Evolutionary conservation across 2,113 vertebrate species (phyloP), one percentile per base, ranked within the genome.

Genomic region (Trinectes maculatus): DNA sequence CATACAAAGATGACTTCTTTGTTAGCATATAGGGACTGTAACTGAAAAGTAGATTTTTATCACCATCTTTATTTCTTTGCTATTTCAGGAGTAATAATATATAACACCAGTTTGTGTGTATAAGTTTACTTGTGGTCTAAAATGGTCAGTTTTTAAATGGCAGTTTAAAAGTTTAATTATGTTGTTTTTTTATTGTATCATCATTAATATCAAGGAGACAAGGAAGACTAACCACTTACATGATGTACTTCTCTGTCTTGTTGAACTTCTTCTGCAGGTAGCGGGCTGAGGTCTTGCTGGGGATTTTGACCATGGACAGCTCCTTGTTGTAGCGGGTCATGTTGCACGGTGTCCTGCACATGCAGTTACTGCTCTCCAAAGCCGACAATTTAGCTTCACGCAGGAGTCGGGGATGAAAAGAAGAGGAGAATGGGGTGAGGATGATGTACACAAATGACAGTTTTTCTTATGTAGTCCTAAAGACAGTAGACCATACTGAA

Each of bases 221-320:
- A 42, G 0, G 24, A 28, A 6, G 52, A 16, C 5, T 11, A 18
- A 4, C 8, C 52, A 91, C 97, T 94, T 85, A 99, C 98, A 95
- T 93, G 87, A 99, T 98, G 65, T 99, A 98, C 76, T 96, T 99
- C 90, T 99, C 98, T 0, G 98, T 97, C 89, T 95, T 96, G 93
- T 98, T 99, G 86, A 99, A 98, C 85, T 98, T 98, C 91, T 98
- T 99, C 92, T 99, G 96, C 59, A 99, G 94, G 89, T 99, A 99
- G 82, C 96, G 96, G 66, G 97, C 96, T 0, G 98, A 99, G 0
- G 98, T 99, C 89, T 98, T 98, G 92, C 97, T 98, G 86, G 98
- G 98, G 78, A 99, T 99, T 89, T 98, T 98, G 77, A 99, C 98
- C 98, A 99, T 99, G 92, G 98, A 99, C 62, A 99, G 93, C 89